Percentiles rank a stretch among this genome's conserved stretches.
Conservation (phyloP, 2,113 vertebrate species). For the Phylloscopus trochilus region DNA sequence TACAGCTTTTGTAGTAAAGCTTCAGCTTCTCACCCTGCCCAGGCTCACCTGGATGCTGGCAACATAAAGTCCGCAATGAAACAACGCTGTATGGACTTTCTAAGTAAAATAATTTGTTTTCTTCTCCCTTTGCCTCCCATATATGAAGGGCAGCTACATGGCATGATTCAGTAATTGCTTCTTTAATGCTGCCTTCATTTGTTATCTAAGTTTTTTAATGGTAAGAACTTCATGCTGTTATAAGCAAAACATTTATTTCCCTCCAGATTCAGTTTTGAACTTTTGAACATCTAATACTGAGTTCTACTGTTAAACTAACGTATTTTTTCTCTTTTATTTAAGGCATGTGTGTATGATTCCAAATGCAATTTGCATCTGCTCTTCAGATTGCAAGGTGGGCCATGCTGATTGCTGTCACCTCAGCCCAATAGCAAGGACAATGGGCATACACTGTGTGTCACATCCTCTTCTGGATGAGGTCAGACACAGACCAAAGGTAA, state of each 20-base stretch:
- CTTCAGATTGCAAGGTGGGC: not conserved
- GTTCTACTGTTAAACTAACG: not conserved
- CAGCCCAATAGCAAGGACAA: not conserved
- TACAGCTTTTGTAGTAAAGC: not conserved
- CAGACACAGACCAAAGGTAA: not conserved
- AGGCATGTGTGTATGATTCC: not conserved
- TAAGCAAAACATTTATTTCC: not conserved
- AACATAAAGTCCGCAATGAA: not conserved
- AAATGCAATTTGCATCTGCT: not conserved
- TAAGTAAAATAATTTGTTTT: not conserved
- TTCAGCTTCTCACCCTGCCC: not conserved
- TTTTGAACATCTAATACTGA: not conserved
- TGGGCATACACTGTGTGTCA: not conserved
- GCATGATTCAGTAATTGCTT: not conserved
- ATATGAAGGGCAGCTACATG: not conserved
- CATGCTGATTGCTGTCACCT: not conserved
- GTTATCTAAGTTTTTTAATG: not conserved
- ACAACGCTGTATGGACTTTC: not conserved
- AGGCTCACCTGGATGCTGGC: not conserved
- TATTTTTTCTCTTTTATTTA: not conserved
- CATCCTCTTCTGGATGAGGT: not conserved
- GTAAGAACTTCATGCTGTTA: not conserved
- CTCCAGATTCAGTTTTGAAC: not conserved
- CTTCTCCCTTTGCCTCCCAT: not conserved
- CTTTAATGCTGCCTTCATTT: not conserved